These are phyloP conservation scores for Chaitophorus viminalis DNA, from an alignment of 2,888 invertebrate genomes.

Conservation along the genomic window DNA sequence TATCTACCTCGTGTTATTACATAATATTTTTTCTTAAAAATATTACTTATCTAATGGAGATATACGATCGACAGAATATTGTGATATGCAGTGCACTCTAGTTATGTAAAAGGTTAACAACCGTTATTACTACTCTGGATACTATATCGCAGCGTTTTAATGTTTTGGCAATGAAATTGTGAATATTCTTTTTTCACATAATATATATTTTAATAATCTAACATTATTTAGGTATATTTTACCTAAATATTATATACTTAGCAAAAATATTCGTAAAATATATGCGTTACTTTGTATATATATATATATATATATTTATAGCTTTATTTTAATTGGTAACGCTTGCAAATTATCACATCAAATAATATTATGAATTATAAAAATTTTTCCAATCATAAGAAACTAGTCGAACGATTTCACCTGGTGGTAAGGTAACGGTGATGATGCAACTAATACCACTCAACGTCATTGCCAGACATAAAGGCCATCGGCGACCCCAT, in stretches of 20 bases:
- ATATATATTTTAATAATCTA: too few relatives aligned
- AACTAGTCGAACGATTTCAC: constrained; percentile 68
- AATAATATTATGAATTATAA: background rate
- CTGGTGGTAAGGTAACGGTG: constrained; percentile 83
- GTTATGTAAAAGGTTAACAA: background rate
- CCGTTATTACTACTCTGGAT: constrained; percentile 1
- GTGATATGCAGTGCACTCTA: constrained; percentile 39
- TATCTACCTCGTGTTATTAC: too few relatives aligned
- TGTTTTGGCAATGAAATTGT: too few relatives aligned
- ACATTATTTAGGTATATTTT: too few relatives aligned
- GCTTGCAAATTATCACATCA: too few relatives aligned
- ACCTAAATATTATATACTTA: background rate
- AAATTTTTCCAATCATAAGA: background rate
- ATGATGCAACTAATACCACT: constrained; percentile 86
- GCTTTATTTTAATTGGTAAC: too few relatives aligned
- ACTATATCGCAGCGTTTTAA: constrained; percentile 10
- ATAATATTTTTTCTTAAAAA: background rate
- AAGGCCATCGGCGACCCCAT: constrained; percentile 88
- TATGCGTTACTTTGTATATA: too few relatives aligned
- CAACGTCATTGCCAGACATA: constrained; percentile 85
- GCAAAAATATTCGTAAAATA: constrained; percentile 4
- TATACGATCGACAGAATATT: background rate
- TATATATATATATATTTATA: too few relatives aligned
- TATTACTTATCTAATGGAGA: background rate
- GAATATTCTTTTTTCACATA: background rate